Evolutionary conservation across 2,113 vertebrate species (phyloP).

Genomic region (Crotalus helleri): DNA sequence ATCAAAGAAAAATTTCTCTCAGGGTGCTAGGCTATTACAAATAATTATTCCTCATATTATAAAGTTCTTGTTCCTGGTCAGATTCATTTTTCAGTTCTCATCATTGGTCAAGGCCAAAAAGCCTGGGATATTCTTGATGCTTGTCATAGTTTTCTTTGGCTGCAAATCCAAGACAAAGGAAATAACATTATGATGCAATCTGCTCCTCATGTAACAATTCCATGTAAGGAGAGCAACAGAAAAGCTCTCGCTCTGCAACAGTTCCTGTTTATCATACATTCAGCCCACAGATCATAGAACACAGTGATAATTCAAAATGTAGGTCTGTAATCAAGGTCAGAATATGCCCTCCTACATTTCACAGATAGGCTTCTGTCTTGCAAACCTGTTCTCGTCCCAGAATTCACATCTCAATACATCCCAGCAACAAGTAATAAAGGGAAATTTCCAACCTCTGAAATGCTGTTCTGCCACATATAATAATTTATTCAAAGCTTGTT

Average conservation of each 20-base stretch:
- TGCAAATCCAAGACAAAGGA: neutral
- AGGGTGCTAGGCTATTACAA: neutral
- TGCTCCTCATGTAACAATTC: neutral
- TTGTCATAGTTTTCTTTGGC: neutral
- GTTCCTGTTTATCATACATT: neutral
- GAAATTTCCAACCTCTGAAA: neutral
- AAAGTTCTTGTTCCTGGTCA: neutral
- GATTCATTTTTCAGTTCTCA: neutral
- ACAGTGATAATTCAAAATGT: neutral
- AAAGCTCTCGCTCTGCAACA: neutral
- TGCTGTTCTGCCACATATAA: neutral
- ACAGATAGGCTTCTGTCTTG: neutral
- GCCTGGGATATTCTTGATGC: neutral
- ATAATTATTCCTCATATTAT: neutral
- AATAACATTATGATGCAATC: neutral
- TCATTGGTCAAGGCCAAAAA: neutral
- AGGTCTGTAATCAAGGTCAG: neutral
- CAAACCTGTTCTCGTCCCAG: neutral
- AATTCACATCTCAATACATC: neutral
- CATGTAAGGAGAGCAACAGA: neutral
- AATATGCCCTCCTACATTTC: neutral
- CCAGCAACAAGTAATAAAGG: neutral
- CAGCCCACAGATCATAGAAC: neutral
- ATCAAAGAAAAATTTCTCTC: neutral
- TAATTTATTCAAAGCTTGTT: neutral